Evolutionary conservation across 2,888 invertebrate species (phyloP).

Genomic region (Drosophila mimica): DNA sequence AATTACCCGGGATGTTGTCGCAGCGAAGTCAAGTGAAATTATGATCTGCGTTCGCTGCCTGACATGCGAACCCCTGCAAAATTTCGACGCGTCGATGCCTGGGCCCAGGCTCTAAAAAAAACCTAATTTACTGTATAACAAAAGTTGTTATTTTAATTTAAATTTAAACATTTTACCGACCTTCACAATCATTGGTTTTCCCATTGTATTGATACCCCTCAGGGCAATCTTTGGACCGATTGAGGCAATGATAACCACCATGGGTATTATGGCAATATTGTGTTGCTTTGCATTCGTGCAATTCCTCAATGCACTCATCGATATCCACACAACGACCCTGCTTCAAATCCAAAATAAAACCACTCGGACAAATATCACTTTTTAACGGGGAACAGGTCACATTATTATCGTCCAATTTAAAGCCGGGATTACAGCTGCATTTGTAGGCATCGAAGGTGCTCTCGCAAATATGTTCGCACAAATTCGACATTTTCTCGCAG

Average conservation of each 20-base stretch:
- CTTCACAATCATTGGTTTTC: conserved; percentile 87
- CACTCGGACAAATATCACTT: conserved; percentile 84
- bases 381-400: conserved; percentile 84
- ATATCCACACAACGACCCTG: conserved; percentile 87
- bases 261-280: conserved; percentile 89
- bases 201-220: conserved; percentile 87
- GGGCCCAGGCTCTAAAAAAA: no score
- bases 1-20: no score
- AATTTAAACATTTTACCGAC: conserved; percentile 78
- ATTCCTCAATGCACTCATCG: conserved; percentile 89
- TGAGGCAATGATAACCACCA: conserved; percentile 88
- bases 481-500: conserved; percentile 85
- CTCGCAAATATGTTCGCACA: conserved; percentile 87
- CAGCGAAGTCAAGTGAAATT: no score
- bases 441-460: conserved; percentile 87
- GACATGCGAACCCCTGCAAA: no score
- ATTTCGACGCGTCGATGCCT: no score
- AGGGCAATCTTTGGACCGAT: conserved; percentile 72
- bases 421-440: conserved; percentile 86
- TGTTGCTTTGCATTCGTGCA: conserved; percentile 87
- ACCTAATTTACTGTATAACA: background rate
- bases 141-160: background rate
- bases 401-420: conserved; percentile 85
- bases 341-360: conserved; percentile 84
- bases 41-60: no score